Evolutionary conservation across 2,888 invertebrate species (phyloP).

Genomic region (Agrotis clavis): DNA sequence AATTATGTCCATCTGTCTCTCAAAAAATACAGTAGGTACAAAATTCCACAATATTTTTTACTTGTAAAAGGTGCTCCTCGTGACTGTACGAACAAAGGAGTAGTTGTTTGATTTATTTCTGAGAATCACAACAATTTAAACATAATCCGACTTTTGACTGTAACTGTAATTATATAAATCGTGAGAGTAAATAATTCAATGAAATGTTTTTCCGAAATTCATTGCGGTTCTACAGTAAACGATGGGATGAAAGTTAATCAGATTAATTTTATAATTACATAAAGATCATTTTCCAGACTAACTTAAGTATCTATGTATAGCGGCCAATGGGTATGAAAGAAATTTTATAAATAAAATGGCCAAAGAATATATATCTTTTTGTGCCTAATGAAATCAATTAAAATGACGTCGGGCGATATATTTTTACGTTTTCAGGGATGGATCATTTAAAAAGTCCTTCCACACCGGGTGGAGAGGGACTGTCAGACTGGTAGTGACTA

Average conservation of each 20-base stretch:
- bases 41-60: no score
- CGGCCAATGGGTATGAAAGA: neutral
- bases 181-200: neutral
- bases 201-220: neutral
- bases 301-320: neutral
- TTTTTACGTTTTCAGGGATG: neutral
- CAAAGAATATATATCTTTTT: conserved; percentile 9
- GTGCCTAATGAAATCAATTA: conserved; percentile 24
- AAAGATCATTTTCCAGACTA: no score
- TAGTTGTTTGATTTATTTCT: neutral
- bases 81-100: neutral
- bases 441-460: no score
- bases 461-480: no score
- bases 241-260: neutral
- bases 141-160: neutral
- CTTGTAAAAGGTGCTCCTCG: no score
- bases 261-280: no score
- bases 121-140: neutral
- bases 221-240: neutral
- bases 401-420: neutral
- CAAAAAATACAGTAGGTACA: no score
- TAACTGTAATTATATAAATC: neutral
- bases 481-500: no score
- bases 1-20: no score
- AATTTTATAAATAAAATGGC: conserved; percentile 4